Evolutionary conservation across 2,797 vertebrate species (phyloP).

Genomic region (Novumbra hubbsi): DNA sequence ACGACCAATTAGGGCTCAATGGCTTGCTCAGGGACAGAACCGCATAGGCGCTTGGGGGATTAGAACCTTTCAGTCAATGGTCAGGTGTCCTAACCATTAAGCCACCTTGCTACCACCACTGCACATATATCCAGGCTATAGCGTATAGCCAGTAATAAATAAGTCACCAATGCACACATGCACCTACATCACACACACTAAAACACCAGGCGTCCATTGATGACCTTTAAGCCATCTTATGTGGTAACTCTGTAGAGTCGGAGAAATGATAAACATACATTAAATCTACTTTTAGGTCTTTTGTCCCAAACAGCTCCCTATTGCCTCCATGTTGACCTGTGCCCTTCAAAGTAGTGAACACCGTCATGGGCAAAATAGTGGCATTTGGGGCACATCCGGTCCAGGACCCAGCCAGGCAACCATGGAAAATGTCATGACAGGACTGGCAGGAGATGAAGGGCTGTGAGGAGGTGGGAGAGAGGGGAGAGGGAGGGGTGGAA

Average conservation of each 20-base stretch:
- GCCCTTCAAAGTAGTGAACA: background rate
- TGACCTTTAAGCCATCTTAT: slow-evolving; percentile 2
- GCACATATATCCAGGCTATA: background rate
- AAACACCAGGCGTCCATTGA: background rate
- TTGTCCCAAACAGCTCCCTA: background rate
- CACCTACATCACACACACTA: background rate
- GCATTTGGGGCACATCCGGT: slow-evolving; percentile 19
- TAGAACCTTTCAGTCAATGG: too few relatives aligned
- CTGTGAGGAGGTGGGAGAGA: slow-evolving; percentile 21
- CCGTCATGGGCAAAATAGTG: background rate
- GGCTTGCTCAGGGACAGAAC: too few relatives aligned
- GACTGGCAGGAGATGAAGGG: slow-evolving; percentile 69
- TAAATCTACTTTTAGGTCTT: slow-evolving; percentile 12
- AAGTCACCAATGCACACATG: background rate
- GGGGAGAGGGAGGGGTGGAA: slow-evolving; percentile 29
- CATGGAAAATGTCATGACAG: slow-evolving; percentile 59
- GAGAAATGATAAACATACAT: slow-evolving; percentile 16
- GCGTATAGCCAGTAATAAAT: background rate
- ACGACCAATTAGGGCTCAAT: too few relatives aligned
- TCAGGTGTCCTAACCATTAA: too few relatives aligned
- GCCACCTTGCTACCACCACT: background rate
- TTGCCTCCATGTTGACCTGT: background rate
- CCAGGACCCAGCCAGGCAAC: slow-evolving; percentile 31
- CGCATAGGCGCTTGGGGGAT: too few relatives aligned
- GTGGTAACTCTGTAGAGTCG: slow-evolving; percentile 6